phyloP scores from a whole-genome alignment of 2,797 vertebrate species.

The Periparus ater region DNA sequence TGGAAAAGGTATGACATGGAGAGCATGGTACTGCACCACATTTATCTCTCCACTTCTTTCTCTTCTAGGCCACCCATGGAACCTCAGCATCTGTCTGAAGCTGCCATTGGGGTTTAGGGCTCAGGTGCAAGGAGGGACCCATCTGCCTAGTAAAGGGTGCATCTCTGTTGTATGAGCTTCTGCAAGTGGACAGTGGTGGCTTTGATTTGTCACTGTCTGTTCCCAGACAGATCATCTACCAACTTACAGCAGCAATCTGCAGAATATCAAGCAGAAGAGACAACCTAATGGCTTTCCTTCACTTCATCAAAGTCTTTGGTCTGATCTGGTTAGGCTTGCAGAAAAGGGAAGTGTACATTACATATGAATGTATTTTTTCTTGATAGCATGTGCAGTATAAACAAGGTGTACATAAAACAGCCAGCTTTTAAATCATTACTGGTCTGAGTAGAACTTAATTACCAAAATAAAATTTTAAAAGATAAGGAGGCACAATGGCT shows the following conservation, averaged over 20 bases:
- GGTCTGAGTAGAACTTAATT: neutral
- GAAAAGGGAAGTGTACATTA: neutral
- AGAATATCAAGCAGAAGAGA: neutral
- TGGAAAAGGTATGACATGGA: neutral
- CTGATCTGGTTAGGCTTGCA: neutral
- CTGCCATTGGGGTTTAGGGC: neutral
- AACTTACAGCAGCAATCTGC: neutral
- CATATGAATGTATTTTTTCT: neutral
- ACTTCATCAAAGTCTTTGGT: neutral
- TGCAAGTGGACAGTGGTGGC: rapidly evolving
- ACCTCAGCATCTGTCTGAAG: neutral
- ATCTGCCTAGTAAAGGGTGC: neutral
- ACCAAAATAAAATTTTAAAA: neutral
- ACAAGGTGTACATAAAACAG: neutral
- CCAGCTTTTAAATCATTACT: neutral
- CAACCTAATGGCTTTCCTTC: neutral
- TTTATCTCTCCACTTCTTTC: neutral
- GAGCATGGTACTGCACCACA: neutral
- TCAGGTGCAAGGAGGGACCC: neutral
- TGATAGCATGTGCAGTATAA: neutral
- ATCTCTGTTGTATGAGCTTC: neutral
- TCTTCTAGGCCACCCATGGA: neutral
- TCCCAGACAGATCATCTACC: neutral
- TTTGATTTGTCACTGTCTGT: neutral
- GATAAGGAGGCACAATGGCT: neutral